Evolutionary conservation across 2,113 vertebrate species (phyloP).

Genomic region (Anguilla rostrata): DNA sequence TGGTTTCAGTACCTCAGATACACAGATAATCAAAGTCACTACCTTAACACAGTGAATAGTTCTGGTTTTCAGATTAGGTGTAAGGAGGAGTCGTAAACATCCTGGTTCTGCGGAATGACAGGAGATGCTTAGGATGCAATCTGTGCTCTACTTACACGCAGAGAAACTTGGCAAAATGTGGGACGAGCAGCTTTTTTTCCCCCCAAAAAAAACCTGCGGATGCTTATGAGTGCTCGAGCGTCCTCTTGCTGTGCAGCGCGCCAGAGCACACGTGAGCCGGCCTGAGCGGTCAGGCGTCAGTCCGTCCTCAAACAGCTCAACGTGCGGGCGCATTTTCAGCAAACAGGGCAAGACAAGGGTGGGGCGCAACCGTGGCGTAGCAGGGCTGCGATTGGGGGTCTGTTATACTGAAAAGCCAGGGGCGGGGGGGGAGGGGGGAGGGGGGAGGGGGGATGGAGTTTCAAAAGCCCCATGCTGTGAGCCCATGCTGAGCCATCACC

Average conservation of each 20-base stretch:
- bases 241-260: background rate
- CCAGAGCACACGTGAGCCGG: no score
- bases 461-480: background rate
- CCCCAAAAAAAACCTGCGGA: no score
- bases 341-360: background rate
- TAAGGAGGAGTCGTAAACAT: background rate
- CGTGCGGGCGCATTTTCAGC: background rate
- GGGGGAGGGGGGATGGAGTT: background rate
- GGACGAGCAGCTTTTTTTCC: no score
- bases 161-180: no score
- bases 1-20: no score
- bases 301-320: no score
- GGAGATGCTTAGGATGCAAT: background rate
- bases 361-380: background rate
- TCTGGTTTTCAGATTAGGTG: background rate
- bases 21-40: no score
- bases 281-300: no score
- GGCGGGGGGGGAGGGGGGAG: background rate
- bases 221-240: background rate
- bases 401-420: no score
- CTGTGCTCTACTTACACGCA: background rate
- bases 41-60: background rate
- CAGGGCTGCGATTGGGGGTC: background rate
- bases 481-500: background rate
- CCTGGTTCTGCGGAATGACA: background rate